Percentiles rank a stretch among this genome's conserved stretches.
phyloP scores from a whole-genome alignment of 2,113 vertebrate genomes.

The Aplodontia rufa region DNA sequence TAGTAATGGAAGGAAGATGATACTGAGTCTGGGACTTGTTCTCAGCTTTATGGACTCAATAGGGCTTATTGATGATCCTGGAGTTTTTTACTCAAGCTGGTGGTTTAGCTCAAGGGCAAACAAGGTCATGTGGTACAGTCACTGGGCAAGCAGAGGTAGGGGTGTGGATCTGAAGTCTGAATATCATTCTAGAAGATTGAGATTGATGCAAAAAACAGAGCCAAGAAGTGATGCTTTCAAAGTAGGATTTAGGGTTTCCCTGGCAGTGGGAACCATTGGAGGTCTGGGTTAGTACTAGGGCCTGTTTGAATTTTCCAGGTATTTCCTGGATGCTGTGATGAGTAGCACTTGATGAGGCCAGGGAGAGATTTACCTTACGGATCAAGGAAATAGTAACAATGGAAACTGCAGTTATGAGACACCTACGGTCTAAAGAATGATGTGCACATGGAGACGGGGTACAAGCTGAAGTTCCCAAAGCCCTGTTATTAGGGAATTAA shows the following conservation, averaged over 20 bases:
- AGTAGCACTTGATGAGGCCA: not conserved
- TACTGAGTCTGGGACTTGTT: not conserved
- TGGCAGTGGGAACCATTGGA: not conserved
- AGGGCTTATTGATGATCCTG: not conserved
- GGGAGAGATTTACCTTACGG: not conserved
- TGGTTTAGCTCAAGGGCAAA: not conserved
- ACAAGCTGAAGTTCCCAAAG: not conserved
- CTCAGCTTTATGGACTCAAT: not conserved
- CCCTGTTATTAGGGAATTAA: not conserved
- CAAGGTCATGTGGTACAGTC: not conserved
- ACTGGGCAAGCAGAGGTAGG: not conserved
- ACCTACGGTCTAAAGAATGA: not conserved
- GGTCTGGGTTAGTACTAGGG: not conserved
- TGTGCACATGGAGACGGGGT: not conserved
- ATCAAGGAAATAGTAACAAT: not conserved
- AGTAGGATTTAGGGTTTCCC: not conserved
- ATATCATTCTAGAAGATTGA: not conserved
- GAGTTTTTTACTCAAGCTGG: not conserved
- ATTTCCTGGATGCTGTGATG: not conserved
- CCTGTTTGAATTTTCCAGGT: not conserved
- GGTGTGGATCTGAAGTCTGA: not conserved
- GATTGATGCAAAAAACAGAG: not conserved
- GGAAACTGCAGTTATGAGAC: not conserved
- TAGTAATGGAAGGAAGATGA: not conserved
- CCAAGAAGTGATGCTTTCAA: not conserved